phyloP scores from a whole-genome alignment of 2,797 vertebrate genomes.

The Yasuhikotakia modesta region DNA sequence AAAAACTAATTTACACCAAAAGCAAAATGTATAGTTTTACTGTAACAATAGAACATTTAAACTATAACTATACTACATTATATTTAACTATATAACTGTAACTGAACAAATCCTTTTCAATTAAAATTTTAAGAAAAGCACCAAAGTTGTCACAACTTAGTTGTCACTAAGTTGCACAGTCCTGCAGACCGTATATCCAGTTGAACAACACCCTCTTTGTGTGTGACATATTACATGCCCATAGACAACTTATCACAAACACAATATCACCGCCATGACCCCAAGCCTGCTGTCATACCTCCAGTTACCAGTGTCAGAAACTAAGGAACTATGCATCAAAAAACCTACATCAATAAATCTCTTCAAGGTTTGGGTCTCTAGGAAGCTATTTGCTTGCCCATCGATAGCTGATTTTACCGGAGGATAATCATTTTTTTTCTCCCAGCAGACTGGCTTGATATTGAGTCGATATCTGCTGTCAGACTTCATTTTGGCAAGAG shows the following conservation, averaged over 20 bases:
- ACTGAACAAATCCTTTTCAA: no score
- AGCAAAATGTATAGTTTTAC: no score
- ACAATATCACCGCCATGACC: constrained; percentile 27
- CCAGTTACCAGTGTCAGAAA: constrained; percentile 71
- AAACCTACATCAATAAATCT: constrained; percentile 94
- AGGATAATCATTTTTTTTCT: constrained; percentile 87
- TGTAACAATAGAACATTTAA: no score
- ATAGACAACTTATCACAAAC: constrained; percentile 52
- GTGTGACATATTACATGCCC: constrained; percentile 64
- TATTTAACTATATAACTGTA: no score
- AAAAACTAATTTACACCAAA: no score
- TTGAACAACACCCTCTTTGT: constrained; percentile 54
- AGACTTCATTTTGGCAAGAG: constrained; percentile 80
- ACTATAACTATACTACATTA: no score
- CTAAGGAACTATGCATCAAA: no score
- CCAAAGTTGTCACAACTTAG: no score
- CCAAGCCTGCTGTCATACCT: constrained; percentile 55
- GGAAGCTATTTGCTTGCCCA: constrained; percentile 90
- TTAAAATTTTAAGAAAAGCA: background rate
- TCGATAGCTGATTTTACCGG: constrained; percentile 98
- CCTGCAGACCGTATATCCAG: constrained; percentile 66
- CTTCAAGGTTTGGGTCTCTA: constrained; percentile 60
- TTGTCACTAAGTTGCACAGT: no score
- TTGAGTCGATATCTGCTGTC: constrained; percentile 81
- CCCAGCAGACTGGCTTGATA: constrained; percentile 84